Conservation (phyloP, 2,888 invertebrate species). For the Tachina lurida region DNA sequence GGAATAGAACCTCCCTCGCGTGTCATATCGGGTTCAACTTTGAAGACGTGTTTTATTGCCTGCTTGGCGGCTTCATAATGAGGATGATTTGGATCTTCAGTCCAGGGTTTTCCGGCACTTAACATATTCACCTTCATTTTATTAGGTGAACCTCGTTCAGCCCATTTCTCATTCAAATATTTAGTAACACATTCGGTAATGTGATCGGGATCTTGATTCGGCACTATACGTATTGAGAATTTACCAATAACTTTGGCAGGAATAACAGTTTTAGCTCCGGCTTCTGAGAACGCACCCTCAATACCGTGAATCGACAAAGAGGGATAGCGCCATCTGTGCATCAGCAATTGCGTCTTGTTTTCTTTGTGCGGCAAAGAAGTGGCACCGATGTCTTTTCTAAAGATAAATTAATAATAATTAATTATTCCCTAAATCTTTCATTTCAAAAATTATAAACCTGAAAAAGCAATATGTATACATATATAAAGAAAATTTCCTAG, state of each 20-base stretch:
- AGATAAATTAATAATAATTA: background rate
- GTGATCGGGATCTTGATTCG: conserved; percentile 93
- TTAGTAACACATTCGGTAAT: conserved; percentile 91
- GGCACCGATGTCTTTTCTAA: conserved; percentile 87
- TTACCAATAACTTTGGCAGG: conserved; percentile 97
- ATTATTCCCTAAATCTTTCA: background rate
- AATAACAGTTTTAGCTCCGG: conserved; percentile 97
- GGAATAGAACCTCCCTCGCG: conserved; percentile 99
- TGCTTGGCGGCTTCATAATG: conserved; percentile 95
- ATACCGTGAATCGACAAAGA: conserved; percentile 97
- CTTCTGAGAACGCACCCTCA: conserved; percentile 95
- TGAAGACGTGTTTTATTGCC: conserved; percentile 93
- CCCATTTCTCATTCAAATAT: conserved; percentile 91
- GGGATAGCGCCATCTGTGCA: conserved; percentile 98
- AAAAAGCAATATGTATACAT: too few species aligned
- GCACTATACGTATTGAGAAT: conserved; percentile 98
- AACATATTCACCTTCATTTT: conserved; percentile 86
- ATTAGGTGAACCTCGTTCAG: conserved; percentile 92
- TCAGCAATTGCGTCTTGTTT: conserved; percentile 91
- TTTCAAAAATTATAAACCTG: background rate
- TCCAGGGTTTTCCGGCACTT: conserved; percentile 91
- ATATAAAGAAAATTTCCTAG: too few species aligned
- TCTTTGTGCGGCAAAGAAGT: conserved; percentile 88
- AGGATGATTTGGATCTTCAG: conserved; percentile 94
- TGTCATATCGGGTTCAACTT: conserved; percentile 94